Percentiles rank a stretch among this genome's conserved stretches.
Conservation (phyloP, 1,140 invertebrate genomes). For the Bombus pyrosoma region DNA sequence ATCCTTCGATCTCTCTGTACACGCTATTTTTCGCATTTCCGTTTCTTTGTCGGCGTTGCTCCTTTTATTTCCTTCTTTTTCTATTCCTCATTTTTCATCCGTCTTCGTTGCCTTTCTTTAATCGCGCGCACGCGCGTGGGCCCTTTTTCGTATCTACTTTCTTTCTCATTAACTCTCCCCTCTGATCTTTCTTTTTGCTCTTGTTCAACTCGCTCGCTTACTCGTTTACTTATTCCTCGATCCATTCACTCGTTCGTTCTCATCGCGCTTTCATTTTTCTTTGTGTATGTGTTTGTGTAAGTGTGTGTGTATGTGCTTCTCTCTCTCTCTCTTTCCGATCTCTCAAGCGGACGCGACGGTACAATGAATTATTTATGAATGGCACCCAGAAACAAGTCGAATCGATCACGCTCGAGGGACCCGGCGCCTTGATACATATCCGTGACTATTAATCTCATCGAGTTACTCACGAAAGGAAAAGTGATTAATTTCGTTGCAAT, state of each 20-base stretch:
- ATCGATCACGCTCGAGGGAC: slow-evolving; percentile 57
- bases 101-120: background rate
- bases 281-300: background rate
- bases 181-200: background rate
- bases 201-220: background rate
- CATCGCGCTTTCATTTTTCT: slow-evolving; percentile 25
- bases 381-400: slow-evolving; percentile 62
- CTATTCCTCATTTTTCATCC: background rate
- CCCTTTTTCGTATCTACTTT: background rate
- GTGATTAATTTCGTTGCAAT: slow-evolving; percentile 39
- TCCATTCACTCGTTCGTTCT: background rate
- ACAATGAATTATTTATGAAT: slow-evolving; percentile 74
- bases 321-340: background rate
- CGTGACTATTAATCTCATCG: slow-evolving; percentile 58
- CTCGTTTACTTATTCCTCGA: slow-evolving; percentile 12
- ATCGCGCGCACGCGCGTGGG: background rate
- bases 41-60: background rate
- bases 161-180: background rate
- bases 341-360: slow-evolving; percentile 24
- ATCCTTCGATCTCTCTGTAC: background rate
- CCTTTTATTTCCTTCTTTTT: background rate
- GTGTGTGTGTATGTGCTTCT: too few relatives aligned
- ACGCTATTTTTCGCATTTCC: background rate
- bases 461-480: slow-evolving; percentile 25
- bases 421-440: slow-evolving; percentile 54